phyloP scores from a whole-genome alignment of 2,888 invertebrate species.

The Hydrotaea diabolus region DNA sequence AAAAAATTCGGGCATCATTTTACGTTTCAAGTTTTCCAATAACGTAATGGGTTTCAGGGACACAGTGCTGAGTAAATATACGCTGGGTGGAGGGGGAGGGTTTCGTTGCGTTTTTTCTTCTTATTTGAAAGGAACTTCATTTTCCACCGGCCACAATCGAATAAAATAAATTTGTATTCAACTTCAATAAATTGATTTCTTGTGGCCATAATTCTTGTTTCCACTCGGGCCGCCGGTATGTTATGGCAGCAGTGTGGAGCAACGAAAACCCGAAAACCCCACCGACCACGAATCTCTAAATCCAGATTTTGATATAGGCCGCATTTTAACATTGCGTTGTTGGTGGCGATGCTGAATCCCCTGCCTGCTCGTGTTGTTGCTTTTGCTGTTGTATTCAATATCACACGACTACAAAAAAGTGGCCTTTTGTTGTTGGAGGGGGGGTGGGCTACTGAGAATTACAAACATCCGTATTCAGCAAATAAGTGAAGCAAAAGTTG shows the following conservation, averaged over 20 bases:
- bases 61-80: background rate
- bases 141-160: conserved; percentile 32
- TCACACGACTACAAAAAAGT: background rate
- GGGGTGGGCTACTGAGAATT: conserved; percentile 1
- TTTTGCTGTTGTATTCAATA: conserved; percentile 32
- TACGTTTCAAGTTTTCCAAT: conserved; percentile 7
- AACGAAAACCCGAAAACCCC: background rate
- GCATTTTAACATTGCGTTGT: conserved; percentile 28
- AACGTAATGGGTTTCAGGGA: conserved; percentile 9
- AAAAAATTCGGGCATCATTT: background rate
- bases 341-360: no score
- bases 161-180: conserved; percentile 56
- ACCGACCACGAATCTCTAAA: conserved; percentile 46
- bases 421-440: background rate
- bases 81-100: background rate
- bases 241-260: conserved; percentile 38
- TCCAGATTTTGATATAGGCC: conserved; percentile 62
- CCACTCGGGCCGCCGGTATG: conserved; percentile 41
- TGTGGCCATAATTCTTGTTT: conserved; percentile 70
- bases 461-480: conserved; percentile 48
- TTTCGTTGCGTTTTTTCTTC: background rate
- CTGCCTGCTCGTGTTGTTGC: background rate
- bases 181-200: conserved; percentile 70
- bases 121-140: conserved; percentile 21
- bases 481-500: conserved; percentile 61